phyloP scores from a whole-genome alignment of 2,888 invertebrate genomes.

The Deilephila elpenor region DNA sequence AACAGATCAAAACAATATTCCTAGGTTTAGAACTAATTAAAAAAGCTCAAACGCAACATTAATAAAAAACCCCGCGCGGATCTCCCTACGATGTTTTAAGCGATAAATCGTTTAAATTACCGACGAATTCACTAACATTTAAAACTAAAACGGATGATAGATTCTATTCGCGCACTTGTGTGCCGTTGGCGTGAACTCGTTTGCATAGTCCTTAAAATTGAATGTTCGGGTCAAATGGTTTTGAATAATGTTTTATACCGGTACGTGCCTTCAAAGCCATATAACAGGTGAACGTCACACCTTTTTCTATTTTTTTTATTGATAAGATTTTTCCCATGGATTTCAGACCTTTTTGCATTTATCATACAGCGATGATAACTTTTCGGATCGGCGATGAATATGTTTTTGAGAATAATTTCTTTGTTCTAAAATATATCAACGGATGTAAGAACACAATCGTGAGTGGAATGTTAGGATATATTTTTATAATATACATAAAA shows the following conservation, averaged over 20 bases:
- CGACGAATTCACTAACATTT: neutral
- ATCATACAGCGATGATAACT: neutral
- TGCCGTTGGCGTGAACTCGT: slow-evolving; percentile 25
- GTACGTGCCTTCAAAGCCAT: slow-evolving; percentile 10
- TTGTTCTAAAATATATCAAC: too few species aligned
- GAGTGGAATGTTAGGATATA: too few species aligned
- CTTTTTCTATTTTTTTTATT: slow-evolving; percentile 8
- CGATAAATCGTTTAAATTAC: neutral
- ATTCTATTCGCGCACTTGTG: slow-evolving; percentile 34
- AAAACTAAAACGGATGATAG: neutral
- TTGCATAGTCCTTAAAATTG: slow-evolving; percentile 43
- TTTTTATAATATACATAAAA: too few species aligned
- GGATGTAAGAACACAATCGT: too few species aligned
- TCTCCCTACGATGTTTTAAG: neutral
- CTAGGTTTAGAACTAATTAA: neutral
- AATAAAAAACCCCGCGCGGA: neutral
- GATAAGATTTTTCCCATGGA: neutral
- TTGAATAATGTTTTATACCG: slow-evolving; percentile 7
- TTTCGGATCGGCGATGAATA: neutral
- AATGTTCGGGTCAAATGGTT: slow-evolving; percentile 33
- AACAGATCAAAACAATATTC: neutral
- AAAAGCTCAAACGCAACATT: neutral
- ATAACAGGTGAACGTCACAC: neutral
- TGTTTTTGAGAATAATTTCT: neutral
- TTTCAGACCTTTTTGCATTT: slow-evolving; percentile 6